These are phyloP conservation scores for Melanotus villosus DNA, from an alignment of 2,888 invertebrate genomes.

Conservation along the genomic window DNA sequence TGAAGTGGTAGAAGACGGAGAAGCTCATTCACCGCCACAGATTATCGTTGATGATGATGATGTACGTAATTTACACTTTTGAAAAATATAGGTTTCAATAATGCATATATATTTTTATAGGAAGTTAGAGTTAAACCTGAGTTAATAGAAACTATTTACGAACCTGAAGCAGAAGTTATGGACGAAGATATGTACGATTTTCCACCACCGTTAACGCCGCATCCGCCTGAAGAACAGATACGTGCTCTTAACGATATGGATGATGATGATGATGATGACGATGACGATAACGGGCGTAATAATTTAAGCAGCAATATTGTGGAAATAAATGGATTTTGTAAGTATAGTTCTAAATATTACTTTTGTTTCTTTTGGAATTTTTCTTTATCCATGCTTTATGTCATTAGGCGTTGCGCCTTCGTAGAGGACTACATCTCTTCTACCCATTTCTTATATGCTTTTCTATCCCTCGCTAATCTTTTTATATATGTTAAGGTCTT, in stretches of 20 bases:
- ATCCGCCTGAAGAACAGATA: conserved; percentile 38
- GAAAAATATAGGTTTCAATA: background rate
- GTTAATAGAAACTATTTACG: conserved; percentile 47
- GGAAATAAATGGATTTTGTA: conserved; percentile 11
- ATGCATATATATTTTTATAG: conserved; percentile 48
- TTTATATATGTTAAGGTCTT: too few species aligned
- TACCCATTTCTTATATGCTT: too few species aligned
- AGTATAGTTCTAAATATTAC: background rate
- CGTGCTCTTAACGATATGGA: background rate
- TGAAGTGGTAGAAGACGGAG: conserved; percentile 50
- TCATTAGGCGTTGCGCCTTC: too few species aligned
- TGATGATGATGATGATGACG: background rate
- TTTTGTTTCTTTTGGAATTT: too few species aligned
- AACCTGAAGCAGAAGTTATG: conserved; percentile 54
- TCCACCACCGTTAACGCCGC: conserved; percentile 57
- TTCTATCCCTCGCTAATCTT: too few species aligned
- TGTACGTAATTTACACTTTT: conserved; percentile 19
- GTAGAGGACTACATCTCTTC: too few species aligned
- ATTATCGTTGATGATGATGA: conserved; percentile 25
- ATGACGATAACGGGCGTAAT: background rate
- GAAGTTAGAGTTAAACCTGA: conserved; percentile 61
- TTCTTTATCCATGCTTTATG: too few species aligned
- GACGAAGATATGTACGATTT: conserved; percentile 58
- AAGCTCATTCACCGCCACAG: background rate
- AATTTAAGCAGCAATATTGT: too few species aligned